Evolutionary conservation across 2,797 vertebrate species (phyloP).

Genomic region (Aphelocoma californica): DNA sequence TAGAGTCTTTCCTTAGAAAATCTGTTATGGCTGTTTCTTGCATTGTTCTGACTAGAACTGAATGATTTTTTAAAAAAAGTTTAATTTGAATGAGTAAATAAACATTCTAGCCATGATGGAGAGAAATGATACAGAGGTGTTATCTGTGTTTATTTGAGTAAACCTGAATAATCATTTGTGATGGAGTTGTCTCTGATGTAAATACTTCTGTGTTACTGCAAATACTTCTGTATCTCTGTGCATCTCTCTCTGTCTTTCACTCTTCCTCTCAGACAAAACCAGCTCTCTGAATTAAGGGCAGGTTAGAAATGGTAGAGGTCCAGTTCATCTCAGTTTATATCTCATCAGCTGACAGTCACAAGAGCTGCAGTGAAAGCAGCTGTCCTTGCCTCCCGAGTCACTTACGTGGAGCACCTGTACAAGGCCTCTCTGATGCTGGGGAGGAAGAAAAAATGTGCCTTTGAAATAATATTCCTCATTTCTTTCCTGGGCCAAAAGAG

Average conservation of each 20-base stretch:
- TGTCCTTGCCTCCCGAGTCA: not conserved
- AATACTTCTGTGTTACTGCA: not conserved
- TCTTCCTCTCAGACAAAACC: not conserved
- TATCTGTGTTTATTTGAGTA: not conserved
- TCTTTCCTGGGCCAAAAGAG: not conserved
- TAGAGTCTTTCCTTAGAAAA: not conserved
- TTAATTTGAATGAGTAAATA: not conserved
- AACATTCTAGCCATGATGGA: not conserved
- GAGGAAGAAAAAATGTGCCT: not conserved
- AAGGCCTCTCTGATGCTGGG: not conserved
- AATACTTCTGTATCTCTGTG: not conserved
- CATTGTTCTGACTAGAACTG: not conserved
- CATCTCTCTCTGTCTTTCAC: not conserved
- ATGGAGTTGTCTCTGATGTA: not conserved
- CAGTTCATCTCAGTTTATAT: not conserved
- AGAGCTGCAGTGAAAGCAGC: not conserved
- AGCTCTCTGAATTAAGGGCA: not conserved
- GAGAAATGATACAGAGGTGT: not conserved
- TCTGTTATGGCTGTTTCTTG: not conserved
- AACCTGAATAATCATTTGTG: not conserved
- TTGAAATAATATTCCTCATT: not conserved
- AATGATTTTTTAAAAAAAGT: not conserved
- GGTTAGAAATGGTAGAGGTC: not conserved
- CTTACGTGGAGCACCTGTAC: rapidly evolving
- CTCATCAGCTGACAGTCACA: not conserved